Evolutionary conservation across 2,113 vertebrate species (phyloP).

Genomic region (Salminus brasiliensis): DNA sequence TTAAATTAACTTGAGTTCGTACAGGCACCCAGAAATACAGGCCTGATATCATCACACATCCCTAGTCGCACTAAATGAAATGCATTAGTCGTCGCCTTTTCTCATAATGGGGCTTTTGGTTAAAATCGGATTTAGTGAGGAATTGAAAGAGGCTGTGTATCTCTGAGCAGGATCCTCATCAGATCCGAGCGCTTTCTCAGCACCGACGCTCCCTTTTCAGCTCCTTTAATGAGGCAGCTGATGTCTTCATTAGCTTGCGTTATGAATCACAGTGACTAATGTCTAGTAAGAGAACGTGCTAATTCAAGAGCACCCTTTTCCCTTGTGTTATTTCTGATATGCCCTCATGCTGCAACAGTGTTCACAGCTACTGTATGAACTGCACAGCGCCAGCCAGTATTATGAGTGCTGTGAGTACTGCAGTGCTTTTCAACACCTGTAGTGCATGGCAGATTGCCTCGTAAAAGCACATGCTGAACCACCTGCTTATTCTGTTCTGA

Average conservation of each 20-base stretch:
- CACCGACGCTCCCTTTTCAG: slow-evolving; percentile 1
- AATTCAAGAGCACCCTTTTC: neutral
- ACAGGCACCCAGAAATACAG: too few relatives aligned
- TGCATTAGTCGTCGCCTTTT: neutral
- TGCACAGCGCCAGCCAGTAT: neutral
- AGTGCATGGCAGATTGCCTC: neutral
- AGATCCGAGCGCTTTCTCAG: neutral
- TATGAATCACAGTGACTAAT: neutral
- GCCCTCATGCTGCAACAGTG: neutral
- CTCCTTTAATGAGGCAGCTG: slow-evolving; percentile 17
- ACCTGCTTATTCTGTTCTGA: too few relatives aligned
- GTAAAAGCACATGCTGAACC: neutral
- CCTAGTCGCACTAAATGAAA: neutral
- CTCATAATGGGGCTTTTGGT: neutral
- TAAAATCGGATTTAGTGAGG: neutral
- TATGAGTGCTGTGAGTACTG: neutral
- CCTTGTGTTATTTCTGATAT: neutral
- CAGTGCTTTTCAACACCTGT: neutral
- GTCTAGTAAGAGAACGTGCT: slow-evolving; percentile 10
- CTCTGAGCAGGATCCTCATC: neutral
- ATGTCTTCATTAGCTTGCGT: slow-evolving; percentile 35
- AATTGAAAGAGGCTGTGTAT: neutral
- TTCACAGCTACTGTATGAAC: neutral
- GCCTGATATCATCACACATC: too few relatives aligned
- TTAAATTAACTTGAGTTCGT: too few relatives aligned